phyloP scores from a whole-genome alignment of 2,113 vertebrate species.

The Hipposideros armiger region DNA sequence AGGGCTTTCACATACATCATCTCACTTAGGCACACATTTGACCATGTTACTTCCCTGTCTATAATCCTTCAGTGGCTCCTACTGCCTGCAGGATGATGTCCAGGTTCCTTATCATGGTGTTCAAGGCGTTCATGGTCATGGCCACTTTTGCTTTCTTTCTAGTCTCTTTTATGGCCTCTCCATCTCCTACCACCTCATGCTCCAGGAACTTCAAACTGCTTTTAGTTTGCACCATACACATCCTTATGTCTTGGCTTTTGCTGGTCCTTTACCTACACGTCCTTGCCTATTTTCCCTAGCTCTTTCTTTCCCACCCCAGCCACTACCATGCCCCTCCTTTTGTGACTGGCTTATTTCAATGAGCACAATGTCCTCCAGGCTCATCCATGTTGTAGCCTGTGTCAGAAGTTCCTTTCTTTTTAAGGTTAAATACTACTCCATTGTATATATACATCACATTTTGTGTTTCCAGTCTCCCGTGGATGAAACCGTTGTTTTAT shows the following conservation, averaged over 20 bases:
- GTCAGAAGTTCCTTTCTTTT: background rate
- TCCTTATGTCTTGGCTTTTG: background rate
- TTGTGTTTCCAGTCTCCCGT: background rate
- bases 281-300: too few species aligned
- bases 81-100: background rate
- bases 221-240: rapidly evolving
- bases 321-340: background rate
- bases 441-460: too few species aligned
- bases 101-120: background rate
- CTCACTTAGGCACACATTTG: background rate
- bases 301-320: background rate
- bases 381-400: background rate
- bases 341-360: background rate
- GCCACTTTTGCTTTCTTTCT: rapidly evolving
- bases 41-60: too few species aligned
- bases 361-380: background rate
- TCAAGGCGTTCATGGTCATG: background rate
- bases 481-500: background rate
- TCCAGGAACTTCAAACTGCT: background rate
- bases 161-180: background rate
- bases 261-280: background rate
- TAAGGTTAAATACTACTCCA: background rate
- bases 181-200: background rate
- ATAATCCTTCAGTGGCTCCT: background rate
- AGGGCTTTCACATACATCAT: background rate